Evolutionary conservation across 2,113 vertebrate genomes (phyloP).

Genomic region (Plotosus lineatus): DNA sequence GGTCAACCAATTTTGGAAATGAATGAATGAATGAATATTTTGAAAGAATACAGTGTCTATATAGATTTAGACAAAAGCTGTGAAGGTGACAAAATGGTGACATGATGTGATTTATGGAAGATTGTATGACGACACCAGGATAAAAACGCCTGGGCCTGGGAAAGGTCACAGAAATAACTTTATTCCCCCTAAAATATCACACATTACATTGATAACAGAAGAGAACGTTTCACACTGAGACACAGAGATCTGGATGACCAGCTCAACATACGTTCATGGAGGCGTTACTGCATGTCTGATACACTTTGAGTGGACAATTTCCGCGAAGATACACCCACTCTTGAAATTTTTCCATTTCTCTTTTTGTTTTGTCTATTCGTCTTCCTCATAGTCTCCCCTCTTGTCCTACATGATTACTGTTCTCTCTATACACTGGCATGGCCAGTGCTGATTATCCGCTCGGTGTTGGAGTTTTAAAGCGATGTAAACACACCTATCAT

Average conservation of each 20-base stretch:
- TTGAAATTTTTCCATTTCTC: background rate
- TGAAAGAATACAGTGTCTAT: too few relatives aligned
- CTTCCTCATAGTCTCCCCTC: background rate
- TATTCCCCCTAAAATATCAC: background rate
- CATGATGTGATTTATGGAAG: background rate
- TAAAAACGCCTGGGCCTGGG: background rate
- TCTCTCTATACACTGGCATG: background rate
- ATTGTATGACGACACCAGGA: background rate
- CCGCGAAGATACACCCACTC: background rate
- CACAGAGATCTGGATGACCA: too few relatives aligned
- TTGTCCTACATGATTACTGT: constrained; percentile 3
- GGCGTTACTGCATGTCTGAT: background rate
- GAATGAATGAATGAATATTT: too few relatives aligned
- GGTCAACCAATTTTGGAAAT: too few relatives aligned
- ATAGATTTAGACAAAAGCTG: background rate
- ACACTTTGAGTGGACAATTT: background rate
- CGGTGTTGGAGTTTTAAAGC: background rate
- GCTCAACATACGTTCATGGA: too few relatives aligned
- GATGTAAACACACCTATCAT: constrained; percentile 3
- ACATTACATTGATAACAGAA: background rate
- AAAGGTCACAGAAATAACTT: background rate
- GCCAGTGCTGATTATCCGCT: background rate
- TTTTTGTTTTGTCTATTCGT: background rate
- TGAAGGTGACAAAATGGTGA: too few relatives aligned
- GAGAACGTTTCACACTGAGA: background rate